phyloP scores from a whole-genome alignment of 92 coral and sea anemone species.

The Diadumene lineata region DNA sequence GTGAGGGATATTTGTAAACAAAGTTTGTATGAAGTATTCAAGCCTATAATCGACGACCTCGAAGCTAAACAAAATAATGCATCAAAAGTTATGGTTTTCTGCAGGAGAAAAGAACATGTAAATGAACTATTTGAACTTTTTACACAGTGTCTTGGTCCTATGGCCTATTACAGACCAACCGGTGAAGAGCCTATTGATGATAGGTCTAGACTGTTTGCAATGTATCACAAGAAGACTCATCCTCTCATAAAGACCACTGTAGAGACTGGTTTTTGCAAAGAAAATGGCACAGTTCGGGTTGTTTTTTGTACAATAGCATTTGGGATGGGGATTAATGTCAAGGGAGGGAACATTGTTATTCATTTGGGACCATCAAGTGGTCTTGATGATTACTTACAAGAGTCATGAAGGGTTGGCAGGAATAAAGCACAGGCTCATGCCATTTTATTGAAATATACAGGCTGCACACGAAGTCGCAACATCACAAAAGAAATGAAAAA shows the following conservation, averaged over 20 bases:
- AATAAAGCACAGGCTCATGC: constrained; percentile 40
- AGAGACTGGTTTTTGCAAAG: constrained; percentile 54
- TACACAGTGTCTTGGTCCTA: too few relatives aligned
- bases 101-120: too few relatives aligned
- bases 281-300: constrained; percentile 49
- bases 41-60: too few relatives aligned
- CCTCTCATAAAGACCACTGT: constrained; percentile 39
- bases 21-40: too few relatives aligned
- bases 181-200: constrained; percentile 55
- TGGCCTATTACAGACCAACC: constrained; percentile 29
- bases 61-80: constrained; percentile 21
- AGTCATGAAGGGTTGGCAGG: constrained; percentile 59
- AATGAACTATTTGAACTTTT: too few relatives aligned
- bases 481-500: too few relatives aligned
- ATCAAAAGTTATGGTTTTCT: constrained; percentile 44
- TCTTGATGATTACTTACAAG: constrained; percentile 63
- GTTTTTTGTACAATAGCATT: constrained; percentile 56
- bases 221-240: constrained; percentile 55
- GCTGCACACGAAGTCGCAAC: constrained; percentile 16
- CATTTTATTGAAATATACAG: constrained; percentile 44
- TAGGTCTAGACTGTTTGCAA: constrained; percentile 44
- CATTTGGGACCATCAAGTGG: constrained; percentile 60
- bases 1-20: too few relatives aligned
- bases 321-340: constrained; percentile 64
- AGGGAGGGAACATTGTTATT: too few relatives aligned